Base-by-base conservation (phyloP, 2,797 vertebrate species). In the Phrynocephalus vlangalii region DNA sequence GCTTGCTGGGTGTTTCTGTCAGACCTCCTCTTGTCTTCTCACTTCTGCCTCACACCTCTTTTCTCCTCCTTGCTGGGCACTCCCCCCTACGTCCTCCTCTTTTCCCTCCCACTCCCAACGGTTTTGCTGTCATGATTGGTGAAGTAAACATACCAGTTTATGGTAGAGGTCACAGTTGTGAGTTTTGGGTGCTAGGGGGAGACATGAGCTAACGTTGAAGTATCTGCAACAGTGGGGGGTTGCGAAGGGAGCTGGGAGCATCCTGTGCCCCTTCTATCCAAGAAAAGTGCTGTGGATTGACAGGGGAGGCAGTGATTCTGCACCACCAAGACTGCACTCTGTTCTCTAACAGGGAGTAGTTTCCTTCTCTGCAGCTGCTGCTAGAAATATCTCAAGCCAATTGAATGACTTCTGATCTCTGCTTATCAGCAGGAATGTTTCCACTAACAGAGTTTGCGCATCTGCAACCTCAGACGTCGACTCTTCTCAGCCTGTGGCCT, bases 391-490 rank as follows among this genome's bases (percentile, higher is more conserved):
- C 83, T 38, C 30, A 85, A 90, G 30, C 67, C 83, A 77, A 10
- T 1, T 0, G 50, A 16, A 56, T 24, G 60, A 52, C 75, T 9
- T 70, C 85, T 79, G 78, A 33, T 2, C 68, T 86, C 22, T 38
- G 87, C 85, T 73, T 78, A 91, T 5, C 56, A 60, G 48, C 76
- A 85, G 73, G 16, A 83, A 56, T 71, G 26, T 88, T 81, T 87
- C 67, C 48, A 33, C 5, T 68, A 48, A 15, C 82, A 82, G 90
- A 38, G n/a, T 28, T 66, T 0, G 0, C 84, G 83, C 63, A 7
- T 86, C 83, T n/a, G 22, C 10, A 67, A 71, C 84, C 83, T 72
- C n/a, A 48, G 33, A 67, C 75, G 22, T 71, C 1, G 1, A 30
- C 5, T 26, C 78, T 70, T 6, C 71, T 44, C 81, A 60, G 48